A percentile compares a stretch with the other conserved stretches of the same genome.
Evolutionary conservation across 1,140 invertebrate species (phyloP).

Genomic region (Potamilus streckersoni): DNA sequence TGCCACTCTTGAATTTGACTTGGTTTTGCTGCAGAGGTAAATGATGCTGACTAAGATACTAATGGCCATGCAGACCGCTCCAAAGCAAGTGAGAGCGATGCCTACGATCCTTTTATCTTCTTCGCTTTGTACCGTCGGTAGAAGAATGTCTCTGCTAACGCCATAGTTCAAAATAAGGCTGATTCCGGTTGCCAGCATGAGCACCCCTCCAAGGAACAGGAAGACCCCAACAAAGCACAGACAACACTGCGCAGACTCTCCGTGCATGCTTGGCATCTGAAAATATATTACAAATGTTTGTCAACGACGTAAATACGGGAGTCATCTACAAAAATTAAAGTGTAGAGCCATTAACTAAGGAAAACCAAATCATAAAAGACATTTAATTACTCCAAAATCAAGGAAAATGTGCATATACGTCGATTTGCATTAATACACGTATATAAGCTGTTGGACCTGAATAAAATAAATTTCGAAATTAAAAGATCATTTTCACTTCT

Average conservation of each 20-base stretch:
- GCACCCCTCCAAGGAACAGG: slow-evolving; percentile 27
- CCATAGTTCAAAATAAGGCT: slow-evolving; percentile 36
- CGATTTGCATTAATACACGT: too few species aligned
- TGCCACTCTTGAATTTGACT: slow-evolving; percentile 8
- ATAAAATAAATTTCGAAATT: too few species aligned
- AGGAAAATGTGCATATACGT: too few species aligned
- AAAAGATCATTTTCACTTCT: too few species aligned
- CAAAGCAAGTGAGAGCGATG: slow-evolving; percentile 29
- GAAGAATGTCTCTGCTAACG: slow-evolving; percentile 19
- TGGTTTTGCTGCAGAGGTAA: slow-evolving; percentile 23
- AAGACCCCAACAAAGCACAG: slow-evolving; percentile 29
- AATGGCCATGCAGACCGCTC: slow-evolving; percentile 15
- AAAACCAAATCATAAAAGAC: too few species aligned
- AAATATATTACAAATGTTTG: slow-evolving; percentile 5
- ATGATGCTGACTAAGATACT: slow-evolving; percentile 27
- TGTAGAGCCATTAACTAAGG: too few species aligned
- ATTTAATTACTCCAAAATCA: too few species aligned
- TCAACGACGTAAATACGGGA: too few species aligned
- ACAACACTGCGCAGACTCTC: slow-evolving; percentile 27
- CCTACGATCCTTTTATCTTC: slow-evolving; percentile 30
- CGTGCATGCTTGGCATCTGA: slow-evolving; percentile 34
- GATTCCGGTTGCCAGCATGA: slow-evolving; percentile 30
- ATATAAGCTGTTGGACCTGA: too few species aligned
- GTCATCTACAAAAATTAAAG: too few species aligned
- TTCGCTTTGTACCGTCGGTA: slow-evolving; percentile 30